Evolutionary conservation across 2,888 invertebrate species (phyloP), one percentile per base, ranked within the genome.

Genomic region (Tenthredo amoena): DNA sequence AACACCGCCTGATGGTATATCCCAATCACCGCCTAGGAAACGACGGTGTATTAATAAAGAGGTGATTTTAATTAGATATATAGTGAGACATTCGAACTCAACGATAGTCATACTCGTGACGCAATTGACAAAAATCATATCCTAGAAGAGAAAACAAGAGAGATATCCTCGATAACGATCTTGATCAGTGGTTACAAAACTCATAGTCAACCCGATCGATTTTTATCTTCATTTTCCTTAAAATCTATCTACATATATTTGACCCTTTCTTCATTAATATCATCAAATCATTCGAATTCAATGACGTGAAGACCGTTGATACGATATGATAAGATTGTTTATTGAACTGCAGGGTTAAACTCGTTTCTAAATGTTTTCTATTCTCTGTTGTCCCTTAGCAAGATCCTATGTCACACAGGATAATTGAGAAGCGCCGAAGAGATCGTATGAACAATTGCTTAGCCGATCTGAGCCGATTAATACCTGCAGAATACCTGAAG

Each of bases 391-490:
- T 86, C 91, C 72, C 94, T 62, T 40, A 97, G 96, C 97, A 99
- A 98, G 99, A 99, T 94, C 99, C 99, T 77, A 96, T 98, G 96
- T 99, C 99, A n/a, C 99, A 99, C 93, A 96, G 99, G 86, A 98
- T 99, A 89, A 99, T 99, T 88, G 99, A 99, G 94, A 99, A 99
- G 93, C 95, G 99, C 76, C 95, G 99, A 55, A 95, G 99, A 37
- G 99, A 99, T 94, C 96, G 99, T 85, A 99, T 99, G 99, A 99
- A 99, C 95, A 99, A 98, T 94, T 99, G 99, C 92, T 94, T 99
- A 86, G 98, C 98, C 0, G 98, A 99, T 93, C 95, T 99, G 47
- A 98, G 98, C 84, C 96, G 98, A 62, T 96, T 99, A 84, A 98
- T 99, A 87, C 99, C 99, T 0, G 96, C 98, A 0, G 97, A 98